These are phyloP conservation scores for Falco biarmicus DNA, from an alignment of 2,797 vertebrate species.

Conservation along the genomic window DNA sequence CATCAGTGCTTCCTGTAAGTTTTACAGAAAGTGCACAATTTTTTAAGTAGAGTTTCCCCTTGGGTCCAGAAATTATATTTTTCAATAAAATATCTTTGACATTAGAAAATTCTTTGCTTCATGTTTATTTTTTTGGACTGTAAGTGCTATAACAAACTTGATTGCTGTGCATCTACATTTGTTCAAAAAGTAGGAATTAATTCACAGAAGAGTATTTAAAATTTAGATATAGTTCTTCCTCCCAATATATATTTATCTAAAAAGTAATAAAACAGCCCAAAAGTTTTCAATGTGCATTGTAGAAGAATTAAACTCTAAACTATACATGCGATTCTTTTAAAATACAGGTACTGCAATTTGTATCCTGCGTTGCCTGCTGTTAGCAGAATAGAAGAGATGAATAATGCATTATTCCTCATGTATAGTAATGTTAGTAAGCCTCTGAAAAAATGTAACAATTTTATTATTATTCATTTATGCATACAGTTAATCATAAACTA, in stretches of 20 bases:
- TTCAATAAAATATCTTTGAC: neutral
- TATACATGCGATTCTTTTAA: neutral
- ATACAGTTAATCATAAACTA: constrained; percentile 78
- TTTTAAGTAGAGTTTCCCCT: neutral
- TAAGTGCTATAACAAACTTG: neutral
- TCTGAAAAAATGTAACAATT: constrained; percentile 70
- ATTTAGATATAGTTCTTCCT: neutral
- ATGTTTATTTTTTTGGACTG: neutral
- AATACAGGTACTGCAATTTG: neutral
- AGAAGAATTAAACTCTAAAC: neutral
- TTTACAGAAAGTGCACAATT: neutral
- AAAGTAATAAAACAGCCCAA: neutral
- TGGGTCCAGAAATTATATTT: neutral
- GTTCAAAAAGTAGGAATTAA: neutral
- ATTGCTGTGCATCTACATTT: neutral
- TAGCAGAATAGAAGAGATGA: neutral
- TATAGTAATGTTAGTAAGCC: neutral
- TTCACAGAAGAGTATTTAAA: neutral
- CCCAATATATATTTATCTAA: neutral
- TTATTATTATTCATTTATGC: constrained; percentile 83
- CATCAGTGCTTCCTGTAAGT: neutral
- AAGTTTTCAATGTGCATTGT: neutral
- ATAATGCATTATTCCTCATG: constrained; percentile 34
- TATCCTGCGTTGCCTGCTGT: neutral
- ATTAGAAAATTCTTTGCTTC: neutral